Evolutionary conservation across 2,797 vertebrate genomes (phyloP), one percentile per base, ranked within the genome.

Genomic region (Pseudopleuronectes americanus): DNA sequence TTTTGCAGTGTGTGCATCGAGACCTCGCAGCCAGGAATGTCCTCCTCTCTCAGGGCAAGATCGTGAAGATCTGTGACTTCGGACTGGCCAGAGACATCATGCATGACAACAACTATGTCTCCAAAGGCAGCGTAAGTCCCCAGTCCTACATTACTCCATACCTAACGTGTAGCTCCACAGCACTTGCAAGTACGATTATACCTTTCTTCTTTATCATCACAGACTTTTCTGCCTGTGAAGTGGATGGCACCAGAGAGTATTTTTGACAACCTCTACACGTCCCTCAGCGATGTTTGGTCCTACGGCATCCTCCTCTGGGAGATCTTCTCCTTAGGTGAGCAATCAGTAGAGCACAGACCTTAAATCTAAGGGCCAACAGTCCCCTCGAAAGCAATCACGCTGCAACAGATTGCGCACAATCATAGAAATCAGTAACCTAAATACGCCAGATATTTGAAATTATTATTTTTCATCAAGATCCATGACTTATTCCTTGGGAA

Each of bases 201-300:
- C 16, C 10, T 74, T 22, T 57, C 51, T 36, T 68, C 43, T 56
- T n/a, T 51, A 4, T 59, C 0, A 0, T 48, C 8, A 45, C 87
- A 99, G 98, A 99, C 98, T 4, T 99, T 99, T 60, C 95, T 99
- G 36, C 98, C 98, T 0, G 98, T 99, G 72, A 99, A 99, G 91
- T 99, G 98, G 98, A 99, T 99, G 98, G 98, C 98, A 19, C 98
- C 98, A 0, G 98, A 99, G 89, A 99, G 98, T 76, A 99, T 99
- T 89, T 99, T 99, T 67, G 98, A 99, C 91, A 99, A 99, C 87
- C 86, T 99, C 54, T 99, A 99, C 89, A 99, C 98, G 23, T 97
- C 96, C 0, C 90, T 99, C 64, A 99, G 98, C 24, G 98, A 99
- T 4, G 98, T 99, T 77, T 99, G 98, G 98, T 99, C 98, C 61